A percentile compares a stretch with the other conserved stretches of the same genome.
phyloP scores from a whole-genome alignment of 35 echinoderm and acorn worm genomes.

The Anneissia japonica region DNA sequence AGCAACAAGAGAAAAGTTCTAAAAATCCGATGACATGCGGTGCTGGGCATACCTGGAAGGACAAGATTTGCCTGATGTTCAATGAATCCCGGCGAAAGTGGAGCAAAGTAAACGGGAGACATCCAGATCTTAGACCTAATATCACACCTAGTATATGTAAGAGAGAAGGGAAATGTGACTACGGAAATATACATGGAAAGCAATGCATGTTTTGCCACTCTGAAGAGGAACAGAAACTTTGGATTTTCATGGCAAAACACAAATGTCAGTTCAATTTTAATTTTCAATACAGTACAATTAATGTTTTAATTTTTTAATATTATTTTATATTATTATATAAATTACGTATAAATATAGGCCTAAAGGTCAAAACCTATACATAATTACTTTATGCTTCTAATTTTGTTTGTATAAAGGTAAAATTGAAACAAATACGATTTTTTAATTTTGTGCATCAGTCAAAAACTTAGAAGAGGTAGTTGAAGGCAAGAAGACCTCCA shows the following conservation, averaged over 20 bases:
- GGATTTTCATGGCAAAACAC: slow-evolving; percentile 64
- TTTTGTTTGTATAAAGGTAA: background rate
- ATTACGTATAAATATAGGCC: no score
- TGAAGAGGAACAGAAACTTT: slow-evolving; percentile 51
- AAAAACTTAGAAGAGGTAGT: slow-evolving; percentile 23
- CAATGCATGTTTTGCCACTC: slow-evolving; percentile 76
- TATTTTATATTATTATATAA: no score
- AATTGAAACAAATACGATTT: background rate
- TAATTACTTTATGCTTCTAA: background rate
- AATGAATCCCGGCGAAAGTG: slow-evolving; percentile 9
- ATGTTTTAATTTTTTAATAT: background rate
- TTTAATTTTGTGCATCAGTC: slow-evolving; percentile 8
- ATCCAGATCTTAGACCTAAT: slow-evolving; percentile 41
- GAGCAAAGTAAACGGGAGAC: slow-evolving; percentile 42
- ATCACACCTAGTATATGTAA: slow-evolving; percentile 46
- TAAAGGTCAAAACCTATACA: background rate
- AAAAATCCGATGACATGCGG: background rate
- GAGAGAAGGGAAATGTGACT: slow-evolving; percentile 34
- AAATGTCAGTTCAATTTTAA: slow-evolving; percentile 45
- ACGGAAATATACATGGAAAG: slow-evolving; percentile 21
- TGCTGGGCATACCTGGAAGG: background rate
- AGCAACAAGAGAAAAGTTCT: background rate
- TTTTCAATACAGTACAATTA: background rate
- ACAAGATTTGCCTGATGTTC: slow-evolving; percentile 30
- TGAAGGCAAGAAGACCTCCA: background rate